Base-by-base conservation (phyloP, 2,888 invertebrate species). In the Eristalinus aeneus region DNA sequence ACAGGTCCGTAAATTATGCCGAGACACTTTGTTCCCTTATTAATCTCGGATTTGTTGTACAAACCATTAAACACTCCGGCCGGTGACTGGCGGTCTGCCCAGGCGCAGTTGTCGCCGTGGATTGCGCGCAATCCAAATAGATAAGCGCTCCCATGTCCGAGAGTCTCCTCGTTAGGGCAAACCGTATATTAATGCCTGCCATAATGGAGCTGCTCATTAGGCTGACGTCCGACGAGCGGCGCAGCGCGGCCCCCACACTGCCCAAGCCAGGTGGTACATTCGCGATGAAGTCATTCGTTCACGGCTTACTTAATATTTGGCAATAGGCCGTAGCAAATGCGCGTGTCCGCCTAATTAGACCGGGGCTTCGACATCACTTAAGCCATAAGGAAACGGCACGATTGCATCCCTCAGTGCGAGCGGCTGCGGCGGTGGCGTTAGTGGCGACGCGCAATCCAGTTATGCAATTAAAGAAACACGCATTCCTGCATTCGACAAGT, bases 391-490 rank as follows among this genome's bases (percentile, higher is more conserved):
- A 64, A 77, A 32, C 46, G 31, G 31, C 34, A 58, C 27, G 54
- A 60, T 84, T 75, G 69, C 71, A 75, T 71, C 65, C 27, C 31
- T 27, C 20, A 11, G 23, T 10, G 36, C 27, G 34, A 34, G 10
- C 10, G 10, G 8, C 34, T 6, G 10, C 34, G 46, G 8, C 16
- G 16, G 46, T 6, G 46, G 46, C 27, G 27, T 5, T n/a, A 27
- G 27, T 27, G 27, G 5, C 46, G 46, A 16, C 46, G 16, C 16
- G 75, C 74, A 71, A 78, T 78, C 77, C 82, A 82, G 77, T 82
- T 86, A 86, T 82, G 86, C 86, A 86, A 86, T 86, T 74, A 86
- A 82, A 86, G 82, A 78, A 82, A 86, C 86, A 86, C 77, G 61
- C 71, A 78, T 78, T 78, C 71, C 64, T 46, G 46, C 63, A 71